phyloP scores from a whole-genome alignment of 2,888 invertebrate species.

The Eristalinus aeneus region DNA sequence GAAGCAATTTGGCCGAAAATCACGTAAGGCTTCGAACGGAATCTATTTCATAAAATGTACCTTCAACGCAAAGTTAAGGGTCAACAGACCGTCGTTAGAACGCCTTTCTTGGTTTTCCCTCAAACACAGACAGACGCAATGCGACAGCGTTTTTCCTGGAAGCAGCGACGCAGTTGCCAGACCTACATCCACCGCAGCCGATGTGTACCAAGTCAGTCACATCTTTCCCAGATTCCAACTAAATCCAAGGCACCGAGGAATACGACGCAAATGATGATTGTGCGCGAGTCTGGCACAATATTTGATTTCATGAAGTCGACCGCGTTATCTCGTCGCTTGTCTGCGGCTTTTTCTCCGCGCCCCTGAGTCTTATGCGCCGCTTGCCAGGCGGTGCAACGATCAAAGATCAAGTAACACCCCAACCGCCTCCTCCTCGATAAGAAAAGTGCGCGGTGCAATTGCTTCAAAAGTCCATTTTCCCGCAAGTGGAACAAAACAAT shows the following conservation, averaged over 20 bases:
- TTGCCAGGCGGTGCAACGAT: not conserved
- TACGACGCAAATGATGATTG: not conserved
- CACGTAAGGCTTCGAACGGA: no score
- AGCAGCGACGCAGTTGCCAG: not conserved
- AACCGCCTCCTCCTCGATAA: slow-evolving; percentile 8
- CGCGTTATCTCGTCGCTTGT: slow-evolving; percentile 16
- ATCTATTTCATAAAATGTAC: no score
- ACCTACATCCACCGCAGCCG: not conserved
- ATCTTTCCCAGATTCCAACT: not conserved
- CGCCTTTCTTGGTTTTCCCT: no score
- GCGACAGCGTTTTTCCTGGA: not conserved
- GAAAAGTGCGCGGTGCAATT: slow-evolving; percentile 3
- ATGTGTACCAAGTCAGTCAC: not conserved
- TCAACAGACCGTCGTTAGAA: no score
- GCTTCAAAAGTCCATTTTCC: slow-evolving; percentile 2
- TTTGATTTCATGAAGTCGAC: not conserved
- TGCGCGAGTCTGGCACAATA: not conserved
- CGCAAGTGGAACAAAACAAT: slow-evolving; percentile 7
- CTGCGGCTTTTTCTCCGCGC: not conserved
- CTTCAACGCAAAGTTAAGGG: no score
- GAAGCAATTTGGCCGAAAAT: no score
- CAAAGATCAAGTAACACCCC: slow-evolving; percentile 26
- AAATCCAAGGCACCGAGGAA: not conserved
- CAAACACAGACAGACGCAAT: no score
- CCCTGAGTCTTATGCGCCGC: not conserved